Evolutionary conservation across 2,797 vertebrate species (phyloP).

Genomic region (Sphenodon punctatus): DNA sequence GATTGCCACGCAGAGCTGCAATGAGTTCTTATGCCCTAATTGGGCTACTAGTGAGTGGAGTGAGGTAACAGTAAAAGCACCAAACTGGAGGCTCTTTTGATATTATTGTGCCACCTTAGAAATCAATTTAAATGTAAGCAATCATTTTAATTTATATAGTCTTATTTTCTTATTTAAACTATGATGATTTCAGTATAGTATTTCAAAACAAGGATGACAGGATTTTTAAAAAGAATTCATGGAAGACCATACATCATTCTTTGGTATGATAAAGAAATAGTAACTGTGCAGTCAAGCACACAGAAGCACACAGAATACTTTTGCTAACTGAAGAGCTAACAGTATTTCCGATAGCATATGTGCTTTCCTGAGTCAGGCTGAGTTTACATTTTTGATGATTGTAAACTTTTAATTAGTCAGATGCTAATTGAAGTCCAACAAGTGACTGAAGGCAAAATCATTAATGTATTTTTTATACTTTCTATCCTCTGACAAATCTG

Average conservation of each 20-base stretch:
- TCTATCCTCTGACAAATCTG: neutral
- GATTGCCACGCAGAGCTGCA: constrained; percentile 81
- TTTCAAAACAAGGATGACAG: neutral
- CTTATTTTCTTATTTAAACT: neutral
- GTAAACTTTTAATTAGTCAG: neutral
- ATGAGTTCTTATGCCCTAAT: constrained; percentile 86
- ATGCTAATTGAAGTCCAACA: neutral
- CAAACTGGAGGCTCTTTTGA: neutral
- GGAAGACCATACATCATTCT: neutral
- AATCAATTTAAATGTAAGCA: neutral
- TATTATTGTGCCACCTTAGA: neutral
- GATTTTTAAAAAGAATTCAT: neutral
- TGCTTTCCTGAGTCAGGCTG: neutral
- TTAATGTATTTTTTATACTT: neutral
- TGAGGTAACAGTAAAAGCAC: constrained; percentile 80
- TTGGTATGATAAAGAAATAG: neutral
- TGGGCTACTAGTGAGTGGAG: constrained; percentile 93
- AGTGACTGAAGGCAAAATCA: neutral
- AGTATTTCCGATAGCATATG: neutral
- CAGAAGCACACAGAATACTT: no score
- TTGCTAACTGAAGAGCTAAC: no score
- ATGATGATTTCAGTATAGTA: neutral
- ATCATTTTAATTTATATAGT: no score
- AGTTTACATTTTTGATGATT: neutral
- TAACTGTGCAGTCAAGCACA: neutral